Evolutionary conservation across 2,113 vertebrate genomes (phyloP).

Genomic region (Lepidothrix coronata): DNA sequence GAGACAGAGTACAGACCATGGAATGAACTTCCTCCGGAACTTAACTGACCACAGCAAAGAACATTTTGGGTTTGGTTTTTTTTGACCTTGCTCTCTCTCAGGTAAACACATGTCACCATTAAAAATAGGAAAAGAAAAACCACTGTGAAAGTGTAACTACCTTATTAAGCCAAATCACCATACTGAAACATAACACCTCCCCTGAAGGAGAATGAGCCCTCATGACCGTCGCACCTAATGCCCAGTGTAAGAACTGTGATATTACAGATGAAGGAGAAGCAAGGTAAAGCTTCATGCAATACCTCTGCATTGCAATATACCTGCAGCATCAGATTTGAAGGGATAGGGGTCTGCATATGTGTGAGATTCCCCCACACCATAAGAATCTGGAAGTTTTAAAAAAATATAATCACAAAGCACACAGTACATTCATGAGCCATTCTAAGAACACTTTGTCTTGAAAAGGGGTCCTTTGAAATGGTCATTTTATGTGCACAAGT

Average conservation of each 20-base stretch:
- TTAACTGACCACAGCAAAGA: not conserved
- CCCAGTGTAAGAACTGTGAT: not conserved
- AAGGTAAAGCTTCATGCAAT: not conserved
- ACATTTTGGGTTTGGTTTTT: not conserved
- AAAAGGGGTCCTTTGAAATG: not conserved
- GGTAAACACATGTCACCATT: not conserved
- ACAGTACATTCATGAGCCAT: not conserved
- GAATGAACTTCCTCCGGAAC: not conserved
- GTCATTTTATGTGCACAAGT: not conserved
- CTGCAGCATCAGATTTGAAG: not conserved
- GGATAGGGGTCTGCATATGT: not conserved
- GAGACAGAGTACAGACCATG: not conserved
- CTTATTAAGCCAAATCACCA: not conserved
- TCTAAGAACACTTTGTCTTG: not conserved
- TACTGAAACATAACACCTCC: not conserved
- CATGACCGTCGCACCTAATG: rapidly evolving
- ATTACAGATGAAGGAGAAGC: not conserved
- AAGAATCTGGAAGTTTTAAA: not conserved
- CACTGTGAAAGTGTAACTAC: not conserved
- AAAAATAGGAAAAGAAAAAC: not conserved
- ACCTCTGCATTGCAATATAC: not conserved
- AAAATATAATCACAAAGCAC: not conserved
- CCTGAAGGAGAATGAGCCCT: not conserved
- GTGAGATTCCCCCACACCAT: not conserved
- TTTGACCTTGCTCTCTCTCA: not conserved